Conservation (phyloP, 2,113 vertebrate species). For the Ciconia maguari region DNA sequence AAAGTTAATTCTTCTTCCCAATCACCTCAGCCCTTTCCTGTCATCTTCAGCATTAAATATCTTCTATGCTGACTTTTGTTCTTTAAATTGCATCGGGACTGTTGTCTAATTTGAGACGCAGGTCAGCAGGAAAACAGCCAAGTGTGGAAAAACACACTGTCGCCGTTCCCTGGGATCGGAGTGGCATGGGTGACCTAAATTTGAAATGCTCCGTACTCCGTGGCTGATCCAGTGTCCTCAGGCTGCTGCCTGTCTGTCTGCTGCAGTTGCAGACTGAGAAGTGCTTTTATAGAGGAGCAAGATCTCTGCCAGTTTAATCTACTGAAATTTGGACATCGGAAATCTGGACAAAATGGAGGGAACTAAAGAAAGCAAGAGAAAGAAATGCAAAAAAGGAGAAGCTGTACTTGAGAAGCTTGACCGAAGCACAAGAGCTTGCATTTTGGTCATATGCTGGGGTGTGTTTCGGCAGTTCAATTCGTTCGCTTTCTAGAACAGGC, state of each 20-base stretch:
- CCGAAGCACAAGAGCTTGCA: not conserved
- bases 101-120: accelerated
- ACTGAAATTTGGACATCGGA: not conserved
- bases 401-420: not conserved
- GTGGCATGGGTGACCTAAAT: not conserved
- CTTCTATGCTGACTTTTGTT: not conserved
- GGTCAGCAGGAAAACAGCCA: not conserved
- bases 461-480: not conserved
- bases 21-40: not conserved
- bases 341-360: not conserved
- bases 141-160: accelerated
- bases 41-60: not conserved
- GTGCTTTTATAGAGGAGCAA: not conserved
- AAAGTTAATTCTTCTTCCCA: not conserved
- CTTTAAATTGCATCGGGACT: not conserved
- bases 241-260: not conserved
- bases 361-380: not conserved
- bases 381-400: not conserved
- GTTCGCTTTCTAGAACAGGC: not conserved
- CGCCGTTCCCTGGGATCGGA: not conserved
- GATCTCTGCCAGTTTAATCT: not conserved
- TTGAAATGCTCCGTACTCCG: accelerated
- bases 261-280: not conserved
- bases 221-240: not conserved
- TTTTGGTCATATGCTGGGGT: not conserved